A percentile compares a stretch with the other conserved stretches of the same genome.
Conservation (phyloP, 1,140 invertebrate species). For the Drosophila triauraria region DNA sequence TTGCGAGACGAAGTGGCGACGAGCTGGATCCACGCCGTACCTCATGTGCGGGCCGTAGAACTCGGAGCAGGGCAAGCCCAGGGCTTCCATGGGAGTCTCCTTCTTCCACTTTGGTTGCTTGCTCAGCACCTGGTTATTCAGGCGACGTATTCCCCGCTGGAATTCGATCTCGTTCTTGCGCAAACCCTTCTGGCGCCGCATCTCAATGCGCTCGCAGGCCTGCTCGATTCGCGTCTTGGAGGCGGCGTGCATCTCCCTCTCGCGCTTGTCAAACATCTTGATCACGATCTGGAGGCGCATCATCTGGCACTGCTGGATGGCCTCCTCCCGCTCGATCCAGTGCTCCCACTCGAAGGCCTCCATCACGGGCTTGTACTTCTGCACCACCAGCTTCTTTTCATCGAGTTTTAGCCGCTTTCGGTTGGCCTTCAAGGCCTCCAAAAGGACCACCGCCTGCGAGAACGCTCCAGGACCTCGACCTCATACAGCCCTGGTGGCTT, state of each 20-base stretch:
- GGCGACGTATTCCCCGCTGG: constrained; percentile 73
- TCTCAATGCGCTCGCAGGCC: constrained; percentile 78
- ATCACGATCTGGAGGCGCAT: constrained; percentile 86
- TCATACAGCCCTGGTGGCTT: constrained; percentile 74
- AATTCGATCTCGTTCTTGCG: constrained; percentile 82
- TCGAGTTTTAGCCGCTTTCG: constrained; percentile 31
- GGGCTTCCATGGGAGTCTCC: constrained; percentile 84
- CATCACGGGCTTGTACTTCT: constrained; percentile 46
- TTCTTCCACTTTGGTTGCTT: constrained; percentile 70
- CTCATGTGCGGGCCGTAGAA: constrained; percentile 86
- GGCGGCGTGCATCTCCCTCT: constrained; percentile 78
- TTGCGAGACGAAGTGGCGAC: constrained; percentile 75
- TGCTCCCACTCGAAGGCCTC: constrained; percentile 84
- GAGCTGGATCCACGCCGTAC: constrained; percentile 85
- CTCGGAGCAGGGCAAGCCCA: constrained; percentile 85
- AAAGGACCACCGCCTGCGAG: constrained; percentile 76
- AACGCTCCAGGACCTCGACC: constrained; percentile 75
- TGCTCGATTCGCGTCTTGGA: constrained; percentile 84
- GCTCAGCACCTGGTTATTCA: constrained; percentile 28
- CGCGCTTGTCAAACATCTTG: constrained; percentile 81
- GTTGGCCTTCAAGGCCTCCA: constrained; percentile 54
- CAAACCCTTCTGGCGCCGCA: constrained; percentile 82
- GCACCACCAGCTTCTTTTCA: constrained; percentile 22
- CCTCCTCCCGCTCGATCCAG: constrained; percentile 84
- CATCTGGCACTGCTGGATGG: constrained; percentile 87